Percentiles rank a stretch among this genome's conserved stretches.
Conservation (phyloP, 2,113 vertebrate genomes). For the Xiphophorus hellerii region DNA sequence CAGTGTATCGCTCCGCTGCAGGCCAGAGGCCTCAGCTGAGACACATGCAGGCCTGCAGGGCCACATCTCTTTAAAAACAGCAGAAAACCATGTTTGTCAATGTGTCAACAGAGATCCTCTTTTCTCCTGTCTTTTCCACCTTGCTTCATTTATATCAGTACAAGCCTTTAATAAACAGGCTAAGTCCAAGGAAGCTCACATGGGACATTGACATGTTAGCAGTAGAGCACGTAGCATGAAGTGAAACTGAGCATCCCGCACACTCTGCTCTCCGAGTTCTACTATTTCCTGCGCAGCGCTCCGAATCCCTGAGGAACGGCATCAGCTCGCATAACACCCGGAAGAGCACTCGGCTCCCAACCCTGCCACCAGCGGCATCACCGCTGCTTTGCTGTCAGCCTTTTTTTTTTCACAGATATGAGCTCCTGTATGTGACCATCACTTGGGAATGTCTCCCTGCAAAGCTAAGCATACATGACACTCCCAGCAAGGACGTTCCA, state of each 20-base stretch:
- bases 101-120: constrained; percentile 2
- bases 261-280: constrained; percentile 33
- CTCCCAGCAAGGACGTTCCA: constrained; percentile 60
- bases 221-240: constrained; percentile 31
- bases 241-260: constrained; percentile 50
- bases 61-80: constrained; percentile 33
- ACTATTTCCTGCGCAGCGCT: constrained; percentile 41
- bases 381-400: constrained; percentile 48
- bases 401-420: constrained; percentile 47
- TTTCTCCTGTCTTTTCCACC: neutral
- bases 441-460: constrained; percentile 50
- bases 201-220: constrained; percentile 39
- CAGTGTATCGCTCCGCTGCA: constrained; percentile 45
- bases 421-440: constrained; percentile 57
- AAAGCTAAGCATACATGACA: constrained; percentile 64
- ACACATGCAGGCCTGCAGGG: constrained; percentile 21
- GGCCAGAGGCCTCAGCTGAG: constrained; percentile 53
- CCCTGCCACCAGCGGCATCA: constrained; percentile 3
- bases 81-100: constrained; percentile 9
- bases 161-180: constrained; percentile 39
- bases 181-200: constrained; percentile 46
- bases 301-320: constrained; percentile 61
- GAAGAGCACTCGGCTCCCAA: constrained; percentile 58
- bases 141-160: constrained; percentile 35
- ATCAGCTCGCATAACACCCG: constrained; percentile 72